These are phyloP conservation scores for Cossypha caffra DNA, from an alignment of 2,797 vertebrate genomes.

Conservation along the genomic window DNA sequence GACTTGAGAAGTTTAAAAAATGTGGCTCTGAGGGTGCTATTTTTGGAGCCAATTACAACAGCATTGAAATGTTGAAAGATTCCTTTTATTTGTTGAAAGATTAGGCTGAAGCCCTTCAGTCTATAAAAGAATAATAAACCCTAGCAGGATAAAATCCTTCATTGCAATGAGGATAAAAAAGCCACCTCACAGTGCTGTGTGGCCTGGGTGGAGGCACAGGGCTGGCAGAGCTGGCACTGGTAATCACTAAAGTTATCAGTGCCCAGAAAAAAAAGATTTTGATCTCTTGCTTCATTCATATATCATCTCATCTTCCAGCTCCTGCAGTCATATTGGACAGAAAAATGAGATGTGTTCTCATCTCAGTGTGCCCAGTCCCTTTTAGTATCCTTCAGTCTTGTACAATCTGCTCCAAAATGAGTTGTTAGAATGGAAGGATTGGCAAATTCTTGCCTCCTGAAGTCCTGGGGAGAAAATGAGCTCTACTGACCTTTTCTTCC, in stretches of 20 bases:
- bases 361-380: not conserved
- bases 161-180: constrained; percentile 6
- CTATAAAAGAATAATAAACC: constrained; percentile 67
- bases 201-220: not conserved
- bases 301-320: not conserved
- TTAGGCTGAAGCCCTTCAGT: constrained; percentile 50
- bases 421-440: not conserved
- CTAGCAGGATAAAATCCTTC: constrained; percentile 9
- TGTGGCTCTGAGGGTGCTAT: constrained; percentile 47
- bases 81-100: constrained; percentile 68
- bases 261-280: not conserved
- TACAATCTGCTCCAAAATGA: not conserved
- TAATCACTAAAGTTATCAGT: not conserved
- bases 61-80: constrained; percentile 56
- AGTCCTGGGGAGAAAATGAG: not conserved
- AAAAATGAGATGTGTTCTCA: not conserved
- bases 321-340: not conserved
- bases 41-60: constrained; percentile 64
- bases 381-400: not conserved
- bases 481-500: not conserved
- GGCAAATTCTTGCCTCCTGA: not conserved
- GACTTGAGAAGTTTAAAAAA: constrained; percentile 50
- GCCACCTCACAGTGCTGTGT: not conserved
- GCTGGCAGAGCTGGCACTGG: not conserved
- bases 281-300: not conserved